Percentiles rank a stretch among this genome's conserved stretches.
Evolutionary conservation across 2,888 invertebrate genomes (phyloP).

Genomic region (Polymixis lichenea): DNA sequence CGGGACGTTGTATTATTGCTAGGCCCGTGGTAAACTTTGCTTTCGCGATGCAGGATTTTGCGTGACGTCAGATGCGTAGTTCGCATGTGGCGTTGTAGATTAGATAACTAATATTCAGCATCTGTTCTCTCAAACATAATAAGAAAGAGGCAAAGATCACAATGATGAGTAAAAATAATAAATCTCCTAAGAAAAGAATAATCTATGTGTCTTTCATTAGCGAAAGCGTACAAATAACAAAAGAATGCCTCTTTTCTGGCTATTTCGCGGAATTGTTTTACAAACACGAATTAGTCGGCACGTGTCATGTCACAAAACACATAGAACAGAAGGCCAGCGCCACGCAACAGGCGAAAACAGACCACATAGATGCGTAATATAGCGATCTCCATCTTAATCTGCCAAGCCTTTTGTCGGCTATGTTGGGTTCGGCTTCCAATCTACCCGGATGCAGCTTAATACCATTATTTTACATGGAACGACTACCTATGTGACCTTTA

Average conservation of each 20-base stretch:
- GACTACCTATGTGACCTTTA: too few species aligned
- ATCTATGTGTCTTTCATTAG: constrained; percentile 35
- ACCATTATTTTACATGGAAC: too few species aligned
- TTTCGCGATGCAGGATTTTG: too few species aligned
- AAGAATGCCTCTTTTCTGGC: constrained; percentile 37
- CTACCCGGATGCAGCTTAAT: too few species aligned
- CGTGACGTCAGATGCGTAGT: too few species aligned
- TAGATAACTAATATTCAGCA: not conserved
- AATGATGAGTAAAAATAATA: constrained; percentile 15
- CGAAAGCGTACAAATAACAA: constrained; percentile 30
- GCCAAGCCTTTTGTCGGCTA: not conserved
- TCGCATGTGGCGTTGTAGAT: too few species aligned
- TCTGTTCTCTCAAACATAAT: not conserved
- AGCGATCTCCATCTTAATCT: not conserved
- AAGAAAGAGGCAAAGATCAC: constrained; percentile 20
- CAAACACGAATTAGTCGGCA: constrained; percentile 51
- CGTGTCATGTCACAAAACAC: constrained; percentile 5
- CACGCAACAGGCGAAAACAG: not conserved
- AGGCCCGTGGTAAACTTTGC: too few species aligned
- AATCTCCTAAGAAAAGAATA: constrained; percentile 18
- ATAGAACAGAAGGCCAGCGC: not conserved
- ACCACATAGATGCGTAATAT: not conserved
- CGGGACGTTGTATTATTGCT: too few species aligned
- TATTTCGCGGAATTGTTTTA: constrained; percentile 54
- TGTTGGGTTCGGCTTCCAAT: not conserved